A percentile compares a stretch with the other conserved stretches of the same genome.
phyloP scores from a whole-genome alignment of 2,797 vertebrate species.

The Apogon hyalosoma region DNA sequence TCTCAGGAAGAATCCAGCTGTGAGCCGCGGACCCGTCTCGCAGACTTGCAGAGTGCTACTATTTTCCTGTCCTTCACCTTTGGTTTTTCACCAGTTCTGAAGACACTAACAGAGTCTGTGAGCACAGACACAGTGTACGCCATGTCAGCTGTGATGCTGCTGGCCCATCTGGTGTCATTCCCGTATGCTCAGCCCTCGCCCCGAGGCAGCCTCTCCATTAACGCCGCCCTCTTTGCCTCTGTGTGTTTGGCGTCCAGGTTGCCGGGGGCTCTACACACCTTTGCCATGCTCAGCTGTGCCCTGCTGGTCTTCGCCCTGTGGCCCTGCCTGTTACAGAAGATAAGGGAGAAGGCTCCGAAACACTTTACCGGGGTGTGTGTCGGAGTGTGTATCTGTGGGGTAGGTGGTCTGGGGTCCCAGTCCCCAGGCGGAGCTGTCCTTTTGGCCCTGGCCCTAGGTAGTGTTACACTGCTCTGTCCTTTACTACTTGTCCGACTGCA shows the following conservation, averaged over 20 bases:
- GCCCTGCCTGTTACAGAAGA: constrained; percentile 93
- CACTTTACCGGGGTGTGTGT: constrained; percentile 87
- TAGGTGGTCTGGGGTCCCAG: constrained; percentile 84
- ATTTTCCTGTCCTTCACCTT: constrained; percentile 96
- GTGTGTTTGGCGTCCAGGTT: constrained; percentile 96
- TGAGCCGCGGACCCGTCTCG: constrained; percentile 86
- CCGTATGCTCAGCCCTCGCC: constrained; percentile 88
- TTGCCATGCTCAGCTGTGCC: constrained; percentile 94
- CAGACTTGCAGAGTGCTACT: constrained; percentile 92
- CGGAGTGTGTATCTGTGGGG: constrained; percentile 85
- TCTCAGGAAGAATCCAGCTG: constrained; percentile 68
- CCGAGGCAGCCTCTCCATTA: constrained; percentile 94
- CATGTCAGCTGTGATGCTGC: constrained; percentile 95
- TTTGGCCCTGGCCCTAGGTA: constrained; percentile 85
- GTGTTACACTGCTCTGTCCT: constrained; percentile 90
- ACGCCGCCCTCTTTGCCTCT: constrained; percentile 95
- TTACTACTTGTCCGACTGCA: constrained; percentile 91
- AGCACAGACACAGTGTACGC: constrained; percentile 98
- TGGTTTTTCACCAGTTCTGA: constrained; percentile 94
- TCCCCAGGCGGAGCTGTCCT: constrained; percentile 88
- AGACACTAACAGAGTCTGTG: constrained; percentile 96
- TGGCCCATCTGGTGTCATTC: constrained; percentile 95
- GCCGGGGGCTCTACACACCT: constrained; percentile 92
- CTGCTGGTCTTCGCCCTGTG: constrained; percentile 96
- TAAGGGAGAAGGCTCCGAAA: constrained; percentile 83